Base-by-base conservation (phyloP, 2,888 invertebrate species). In the Sesia apiformis region DNA sequence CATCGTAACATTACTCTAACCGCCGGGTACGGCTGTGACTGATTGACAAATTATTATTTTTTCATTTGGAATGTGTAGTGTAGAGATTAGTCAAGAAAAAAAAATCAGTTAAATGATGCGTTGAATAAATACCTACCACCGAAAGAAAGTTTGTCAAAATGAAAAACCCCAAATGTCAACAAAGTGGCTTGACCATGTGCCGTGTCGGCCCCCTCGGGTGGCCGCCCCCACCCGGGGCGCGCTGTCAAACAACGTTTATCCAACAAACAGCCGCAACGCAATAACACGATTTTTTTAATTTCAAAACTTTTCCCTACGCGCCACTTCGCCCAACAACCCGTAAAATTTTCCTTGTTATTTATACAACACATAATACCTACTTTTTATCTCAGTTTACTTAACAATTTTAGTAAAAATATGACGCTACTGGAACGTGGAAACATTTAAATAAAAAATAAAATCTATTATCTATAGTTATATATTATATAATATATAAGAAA, bases 171-270 rank as follows among this genome's bases (percentile, higher is more conserved):
- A 70, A 77, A 74, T 74, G 76, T 76, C 78, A 78, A 78, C 78
- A 75, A 71, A 69, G 76, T 70, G 71, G 75, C 65, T 72, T 74
- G 75, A 69, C 71, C 69, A 58, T 60, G 67, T 53, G 40, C 39
- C 56, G 49, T 51, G 56, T 42, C 53, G 55, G 55, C 56, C 43
- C 53, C 39, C 55, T 59, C 46, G 46, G 46, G n/a, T 5, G 46
- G 5, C 46, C 46, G 8, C 58, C 56, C 63, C 67, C 49, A 60
- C 59, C 62, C 65, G 62, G 69, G 69, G 63, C 63, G 65, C 66
- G 66, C 77, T 77, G 82, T 84, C 84, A 81, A 86, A 85, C 84
- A 83, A 79, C 81, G 77, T 81, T 84, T 81, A 82, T 72, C 78
- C 77, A 78, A 78, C 80, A 79, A 52, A 75, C 78, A 69, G 71